phyloP scores from a whole-genome alignment of 1,140 invertebrate genomes.

The Drosophila setifemur region DNA sequence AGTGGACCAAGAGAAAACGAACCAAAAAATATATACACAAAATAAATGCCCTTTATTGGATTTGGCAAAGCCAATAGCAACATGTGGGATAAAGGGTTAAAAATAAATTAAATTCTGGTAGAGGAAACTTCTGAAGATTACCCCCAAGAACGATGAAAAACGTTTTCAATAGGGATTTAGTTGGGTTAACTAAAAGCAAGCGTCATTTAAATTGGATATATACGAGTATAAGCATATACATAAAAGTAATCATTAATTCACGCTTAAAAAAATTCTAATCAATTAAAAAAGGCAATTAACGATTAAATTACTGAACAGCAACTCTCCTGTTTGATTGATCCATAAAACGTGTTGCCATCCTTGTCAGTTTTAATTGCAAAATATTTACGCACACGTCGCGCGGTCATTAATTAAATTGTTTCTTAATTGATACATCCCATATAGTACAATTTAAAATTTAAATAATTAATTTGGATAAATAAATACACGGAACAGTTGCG shows the following conservation, averaged over 20 bases:
- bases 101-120: background rate
- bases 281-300: background rate
- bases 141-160: too few relatives aligned
- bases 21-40: slow-evolving; percentile 14
- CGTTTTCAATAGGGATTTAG: too few relatives aligned
- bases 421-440: slow-evolving; percentile 27
- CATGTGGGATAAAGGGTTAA: background rate
- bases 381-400: background rate
- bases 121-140: background rate
- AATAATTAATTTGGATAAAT: slow-evolving; percentile 28
- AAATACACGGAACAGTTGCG: slow-evolving; percentile 2
- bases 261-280: too few relatives aligned
- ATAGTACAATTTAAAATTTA: slow-evolving; percentile 29
- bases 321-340: background rate
- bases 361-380: background rate
- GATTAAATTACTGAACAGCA: too few relatives aligned
- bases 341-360: background rate
- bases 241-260: too few relatives aligned
- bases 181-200: too few relatives aligned
- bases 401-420: slow-evolving; percentile 14
- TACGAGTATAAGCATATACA: too few relatives aligned
- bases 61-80: slow-evolving; percentile 34
- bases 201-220: too few relatives aligned
- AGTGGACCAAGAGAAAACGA: background rate
- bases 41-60: slow-evolving; percentile 18